These are phyloP conservation scores for Eidolon helvum DNA, from an alignment of 2,113 vertebrate genomes.

Conservation along the genomic window DNA sequence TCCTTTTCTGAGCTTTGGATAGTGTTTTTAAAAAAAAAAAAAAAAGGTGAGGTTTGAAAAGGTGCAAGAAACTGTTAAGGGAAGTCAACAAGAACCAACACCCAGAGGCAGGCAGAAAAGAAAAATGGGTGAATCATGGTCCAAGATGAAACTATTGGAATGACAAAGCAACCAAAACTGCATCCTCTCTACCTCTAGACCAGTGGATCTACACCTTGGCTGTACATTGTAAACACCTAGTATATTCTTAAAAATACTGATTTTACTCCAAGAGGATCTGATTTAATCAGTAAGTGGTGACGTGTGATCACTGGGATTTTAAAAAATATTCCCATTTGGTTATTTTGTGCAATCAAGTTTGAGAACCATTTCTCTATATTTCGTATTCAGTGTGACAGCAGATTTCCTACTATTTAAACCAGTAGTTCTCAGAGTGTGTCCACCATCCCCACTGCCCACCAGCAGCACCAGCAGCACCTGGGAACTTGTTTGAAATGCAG, in stretches of 20 bases:
- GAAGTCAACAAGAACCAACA: not conserved
- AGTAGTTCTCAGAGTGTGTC: not conserved
- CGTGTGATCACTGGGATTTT: not conserved
- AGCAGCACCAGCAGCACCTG: not conserved
- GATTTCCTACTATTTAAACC: not conserved
- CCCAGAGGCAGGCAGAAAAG: not conserved
- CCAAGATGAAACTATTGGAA: not conserved
- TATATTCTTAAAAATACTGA: not conserved
- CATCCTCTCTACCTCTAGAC: not conserved
- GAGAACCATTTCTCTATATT: not conserved
- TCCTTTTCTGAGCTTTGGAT: not conserved
- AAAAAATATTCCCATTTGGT: not conserved
- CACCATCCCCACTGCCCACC: not conserved
- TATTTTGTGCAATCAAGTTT: not conserved
- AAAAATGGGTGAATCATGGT: not conserved
- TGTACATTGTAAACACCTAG: not conserved
- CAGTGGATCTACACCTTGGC: not conserved
- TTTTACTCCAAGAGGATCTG: not conserved
- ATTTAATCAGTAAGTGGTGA: not conserved
- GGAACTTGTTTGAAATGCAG: not conserved
- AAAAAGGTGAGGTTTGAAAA: not conserved
- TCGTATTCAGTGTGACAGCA: not conserved
- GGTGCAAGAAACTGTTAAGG: not conserved
- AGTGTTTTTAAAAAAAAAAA: constrained; percentile 17
- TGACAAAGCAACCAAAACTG: not conserved